These are phyloP conservation scores for Neodiprion virginianus DNA, from an alignment of 1,140 invertebrate species.

Conservation along the genomic window DNA sequence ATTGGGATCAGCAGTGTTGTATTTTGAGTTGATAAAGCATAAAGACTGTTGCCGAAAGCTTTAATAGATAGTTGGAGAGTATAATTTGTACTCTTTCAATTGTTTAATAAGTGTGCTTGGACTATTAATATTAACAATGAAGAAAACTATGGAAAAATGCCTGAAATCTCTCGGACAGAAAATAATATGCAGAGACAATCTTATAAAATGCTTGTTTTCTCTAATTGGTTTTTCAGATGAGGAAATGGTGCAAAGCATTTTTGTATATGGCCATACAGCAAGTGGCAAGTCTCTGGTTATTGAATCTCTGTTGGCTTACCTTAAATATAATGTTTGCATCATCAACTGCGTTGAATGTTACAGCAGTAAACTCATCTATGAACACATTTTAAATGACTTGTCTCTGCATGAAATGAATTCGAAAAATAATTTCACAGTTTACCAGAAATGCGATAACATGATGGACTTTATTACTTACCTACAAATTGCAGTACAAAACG, in stretches of 20 bases:
- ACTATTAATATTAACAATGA: slow-evolving; percentile 16
- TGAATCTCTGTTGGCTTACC: slow-evolving; percentile 64
- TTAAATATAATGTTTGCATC: slow-evolving; percentile 68
- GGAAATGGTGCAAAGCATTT: slow-evolving; percentile 70
- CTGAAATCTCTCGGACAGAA: slow-evolving; percentile 41
- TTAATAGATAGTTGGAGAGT: no score
- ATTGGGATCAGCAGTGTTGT: neutral
- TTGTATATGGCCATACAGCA: slow-evolving; percentile 79
- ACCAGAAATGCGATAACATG: slow-evolving; percentile 73
- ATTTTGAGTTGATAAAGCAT: neutral
- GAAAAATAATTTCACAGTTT: slow-evolving; percentile 42
- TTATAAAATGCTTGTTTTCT: slow-evolving; percentile 66
- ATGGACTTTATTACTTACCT: slow-evolving; percentile 75
- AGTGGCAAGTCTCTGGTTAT: slow-evolving; percentile 82
- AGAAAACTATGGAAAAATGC: slow-evolving; percentile 61
- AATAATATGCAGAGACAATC: slow-evolving; percentile 67
- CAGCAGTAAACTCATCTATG: slow-evolving; percentile 76
- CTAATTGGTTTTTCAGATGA: slow-evolving; percentile 67
- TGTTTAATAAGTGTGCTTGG: neutral
- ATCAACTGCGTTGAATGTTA: slow-evolving; percentile 87
- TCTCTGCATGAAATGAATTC: slow-evolving; percentile 49
- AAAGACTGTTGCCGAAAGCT: neutral
- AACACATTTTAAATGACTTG: slow-evolving; percentile 75
- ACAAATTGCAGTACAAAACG: slow-evolving; percentile 46
- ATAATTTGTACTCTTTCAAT: no score